A percentile compares a stretch with the other conserved stretches of the same genome.
These are phyloP conservation scores for Scaptomyza pallida DNA, from an alignment of 1,140 invertebrate species.

Conservation along the genomic window DNA sequence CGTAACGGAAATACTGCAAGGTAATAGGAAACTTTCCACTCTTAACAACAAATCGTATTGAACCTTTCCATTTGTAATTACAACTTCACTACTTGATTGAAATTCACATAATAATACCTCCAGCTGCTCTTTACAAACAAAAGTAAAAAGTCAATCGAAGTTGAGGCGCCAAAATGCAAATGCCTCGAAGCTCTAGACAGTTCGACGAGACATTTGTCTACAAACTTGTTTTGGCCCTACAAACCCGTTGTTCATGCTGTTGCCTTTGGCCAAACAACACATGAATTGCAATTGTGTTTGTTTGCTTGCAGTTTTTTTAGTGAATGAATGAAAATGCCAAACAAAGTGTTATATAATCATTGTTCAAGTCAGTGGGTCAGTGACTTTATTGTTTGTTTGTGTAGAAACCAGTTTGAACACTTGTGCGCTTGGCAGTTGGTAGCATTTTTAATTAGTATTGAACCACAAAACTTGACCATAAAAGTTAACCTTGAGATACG, in stretches of 20 bases:
- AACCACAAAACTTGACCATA: conserved; percentile 65
- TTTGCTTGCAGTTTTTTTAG: conserved; percentile 51
- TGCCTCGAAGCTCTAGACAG: conserved; percentile 14
- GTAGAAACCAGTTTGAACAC: conserved; percentile 35
- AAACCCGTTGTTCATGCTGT: conserved; percentile 8
- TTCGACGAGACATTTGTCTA: conserved; percentile 26
- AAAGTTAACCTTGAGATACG: conserved; percentile 53
- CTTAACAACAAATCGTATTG: background rate
- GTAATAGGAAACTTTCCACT: background rate
- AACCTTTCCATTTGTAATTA: background rate
- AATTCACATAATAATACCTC: conserved; percentile 9
- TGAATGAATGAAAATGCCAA: conserved; percentile 49
- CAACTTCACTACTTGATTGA: conserved; percentile 1
- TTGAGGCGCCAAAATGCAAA: conserved; percentile 26
- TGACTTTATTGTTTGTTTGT: conserved; percentile 45
- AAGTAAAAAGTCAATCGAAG: conserved; percentile 22
- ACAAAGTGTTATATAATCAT: conserved; percentile 62
- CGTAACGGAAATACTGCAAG: background rate
- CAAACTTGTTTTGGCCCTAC: conserved; percentile 64
- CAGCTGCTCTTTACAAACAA: background rate
- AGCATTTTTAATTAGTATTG: conserved; percentile 33
- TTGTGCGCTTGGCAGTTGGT: conserved; percentile 1
- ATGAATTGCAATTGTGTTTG: conserved; percentile 36
- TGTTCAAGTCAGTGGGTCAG: conserved; percentile 72
- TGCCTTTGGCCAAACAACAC: conserved; percentile 12